Evolutionary conservation across 2,797 vertebrate species (phyloP).

Genomic region (Pseudotriccus pelzelni): DNA sequence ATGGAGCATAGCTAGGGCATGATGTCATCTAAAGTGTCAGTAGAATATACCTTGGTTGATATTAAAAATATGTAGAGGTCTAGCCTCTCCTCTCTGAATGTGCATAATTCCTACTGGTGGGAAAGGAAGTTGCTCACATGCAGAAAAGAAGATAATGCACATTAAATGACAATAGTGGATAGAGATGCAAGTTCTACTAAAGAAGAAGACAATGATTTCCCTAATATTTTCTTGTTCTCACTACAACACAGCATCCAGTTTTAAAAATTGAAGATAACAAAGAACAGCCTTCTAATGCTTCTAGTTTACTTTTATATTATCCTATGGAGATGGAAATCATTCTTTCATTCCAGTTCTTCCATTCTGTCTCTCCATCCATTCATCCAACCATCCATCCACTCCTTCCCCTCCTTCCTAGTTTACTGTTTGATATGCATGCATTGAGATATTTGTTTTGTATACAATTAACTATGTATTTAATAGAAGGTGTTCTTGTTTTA

Average conservation of each 20-base stretch:
- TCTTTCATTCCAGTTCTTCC: conserved; percentile 56
- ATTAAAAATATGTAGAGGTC: conserved; percentile 30
- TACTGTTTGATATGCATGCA: conserved; percentile 60
- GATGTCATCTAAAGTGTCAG: conserved; percentile 48
- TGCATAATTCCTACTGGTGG: background rate
- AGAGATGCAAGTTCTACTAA: background rate
- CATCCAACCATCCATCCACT: background rate
- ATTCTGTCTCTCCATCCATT: conserved; percentile 19
- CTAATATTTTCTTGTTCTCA: conserved; percentile 21
- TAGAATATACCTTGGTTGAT: conserved; percentile 29
- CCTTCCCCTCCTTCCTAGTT: conserved; percentile 28
- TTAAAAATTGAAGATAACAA: conserved; percentile 49
- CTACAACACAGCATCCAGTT: background rate
- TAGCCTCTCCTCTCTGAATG: background rate
- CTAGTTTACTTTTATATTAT: conserved; percentile 57
- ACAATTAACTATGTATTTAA: background rate
- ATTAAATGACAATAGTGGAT: background rate
- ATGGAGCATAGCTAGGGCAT: conserved; percentile 34
- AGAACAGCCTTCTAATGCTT: conserved; percentile 47
- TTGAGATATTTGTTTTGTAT: conserved; percentile 48
- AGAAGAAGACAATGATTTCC: background rate
- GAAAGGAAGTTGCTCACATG: background rate
- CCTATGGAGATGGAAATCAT: conserved; percentile 49
- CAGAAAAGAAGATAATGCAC: background rate
- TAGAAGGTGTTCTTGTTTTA: conserved; percentile 34